Conservation (phyloP, 1,140 invertebrate species). For the Coelopa frigida region DNA sequence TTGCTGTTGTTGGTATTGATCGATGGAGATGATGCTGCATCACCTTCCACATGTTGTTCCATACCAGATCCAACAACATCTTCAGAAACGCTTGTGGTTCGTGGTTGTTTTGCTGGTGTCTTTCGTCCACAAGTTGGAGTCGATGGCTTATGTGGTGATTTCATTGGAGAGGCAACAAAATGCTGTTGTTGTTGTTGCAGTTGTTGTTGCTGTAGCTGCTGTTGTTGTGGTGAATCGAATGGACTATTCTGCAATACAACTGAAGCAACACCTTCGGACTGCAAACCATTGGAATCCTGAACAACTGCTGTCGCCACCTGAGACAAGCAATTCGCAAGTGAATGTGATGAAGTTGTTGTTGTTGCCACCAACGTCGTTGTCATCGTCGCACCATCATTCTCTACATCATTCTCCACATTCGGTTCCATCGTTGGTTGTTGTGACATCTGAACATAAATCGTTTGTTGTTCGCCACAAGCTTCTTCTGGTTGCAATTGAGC, state of each 20-base stretch:
- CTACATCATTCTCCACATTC: too few species aligned
- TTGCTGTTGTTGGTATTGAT: slow-evolving; percentile 9
- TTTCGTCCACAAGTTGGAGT: slow-evolving; percentile 10
- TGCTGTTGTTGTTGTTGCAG: too few species aligned
- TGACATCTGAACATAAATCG: too few species aligned
- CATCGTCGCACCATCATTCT: too few species aligned
- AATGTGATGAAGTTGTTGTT: background rate
- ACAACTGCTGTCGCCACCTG: slow-evolving; percentile 3
- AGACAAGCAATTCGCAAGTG: background rate
- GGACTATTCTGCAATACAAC: too few species aligned
- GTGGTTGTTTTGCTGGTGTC: slow-evolving; percentile 11
- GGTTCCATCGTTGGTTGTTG: too few species aligned
- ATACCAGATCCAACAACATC: slow-evolving; percentile 8
- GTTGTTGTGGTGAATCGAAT: slow-evolving; percentile 13
- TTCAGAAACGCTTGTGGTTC: slow-evolving; percentile 14
- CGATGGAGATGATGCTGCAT: background rate
- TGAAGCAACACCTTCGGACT: background rate
- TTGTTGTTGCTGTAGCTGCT: slow-evolving; percentile 13
- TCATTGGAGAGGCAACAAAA: too few species aligned
- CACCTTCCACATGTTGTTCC: slow-evolving; percentile 4
- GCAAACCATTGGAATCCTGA: slow-evolving; percentile 11
- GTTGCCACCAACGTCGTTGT: background rate
- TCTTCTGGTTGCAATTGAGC: slow-evolving; percentile 3
- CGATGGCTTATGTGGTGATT: slow-evolving; percentile 2
- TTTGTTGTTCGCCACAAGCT: too few species aligned